phyloP scores from a whole-genome alignment of 2,888 invertebrate genomes.

The Seladonia tumulorum region DNA sequence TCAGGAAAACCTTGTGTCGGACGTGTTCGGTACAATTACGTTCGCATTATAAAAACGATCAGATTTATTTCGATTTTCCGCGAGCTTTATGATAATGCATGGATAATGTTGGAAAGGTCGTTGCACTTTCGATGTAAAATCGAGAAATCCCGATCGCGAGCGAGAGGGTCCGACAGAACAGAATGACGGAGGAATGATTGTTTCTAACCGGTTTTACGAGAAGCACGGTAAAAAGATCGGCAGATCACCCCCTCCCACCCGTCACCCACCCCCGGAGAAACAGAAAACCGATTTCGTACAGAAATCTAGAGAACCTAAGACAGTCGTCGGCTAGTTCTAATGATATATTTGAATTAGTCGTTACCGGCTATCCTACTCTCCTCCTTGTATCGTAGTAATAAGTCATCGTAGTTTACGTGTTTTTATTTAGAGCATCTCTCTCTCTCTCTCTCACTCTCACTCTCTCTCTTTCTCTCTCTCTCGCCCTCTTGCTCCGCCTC shows the following conservation, averaged over 20 bases:
- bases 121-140: not conserved
- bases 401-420: conserved; percentile 70
- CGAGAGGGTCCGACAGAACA: not conserved
- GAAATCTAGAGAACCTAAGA: conserved; percentile 71
- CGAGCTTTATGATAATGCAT: too few relatives aligned
- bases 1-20: not conserved
- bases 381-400: conserved; percentile 65
- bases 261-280: conserved; percentile 44
- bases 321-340: conserved; percentile 81
- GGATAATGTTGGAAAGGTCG: too few relatives aligned
- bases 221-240: conserved; percentile 42
- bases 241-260: conserved; percentile 36
- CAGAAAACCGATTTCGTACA: conserved; percentile 53
- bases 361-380: conserved; percentile 75
- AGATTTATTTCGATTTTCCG: not conserved
- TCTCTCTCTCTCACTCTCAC: conserved; percentile 25
- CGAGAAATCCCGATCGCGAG: not conserved
- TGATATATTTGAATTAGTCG: conserved; percentile 81
- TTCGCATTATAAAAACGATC: not conserved
- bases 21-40: not conserved
- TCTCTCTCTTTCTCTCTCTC: conserved; percentile 7
- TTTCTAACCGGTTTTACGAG: conserved; percentile 29
- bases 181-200: not conserved
- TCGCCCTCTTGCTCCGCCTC: not conserved
- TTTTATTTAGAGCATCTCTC: conserved; percentile 62